Percentiles rank a stretch among this genome's conserved stretches.
These are phyloP conservation scores for Zeuzera pyrina DNA, from an alignment of 2,888 invertebrate genomes.

Conservation along the genomic window DNA sequence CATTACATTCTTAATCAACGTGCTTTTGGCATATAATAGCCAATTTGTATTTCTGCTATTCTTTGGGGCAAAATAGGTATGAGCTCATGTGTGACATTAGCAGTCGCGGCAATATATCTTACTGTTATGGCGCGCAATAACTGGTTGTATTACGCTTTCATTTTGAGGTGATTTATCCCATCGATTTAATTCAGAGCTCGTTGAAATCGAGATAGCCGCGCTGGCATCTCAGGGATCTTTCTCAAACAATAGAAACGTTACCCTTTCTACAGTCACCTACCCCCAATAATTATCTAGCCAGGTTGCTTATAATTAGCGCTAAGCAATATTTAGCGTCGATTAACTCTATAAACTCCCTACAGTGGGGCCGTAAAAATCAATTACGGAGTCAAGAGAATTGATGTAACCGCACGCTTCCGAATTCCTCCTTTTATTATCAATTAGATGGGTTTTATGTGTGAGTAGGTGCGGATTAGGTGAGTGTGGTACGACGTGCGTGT, in stretches of 20 bases:
- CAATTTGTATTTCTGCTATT: no score
- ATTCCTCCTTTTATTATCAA: slow-evolving; percentile 68
- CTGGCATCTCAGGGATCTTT: neutral
- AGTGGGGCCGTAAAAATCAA: slow-evolving; percentile 63
- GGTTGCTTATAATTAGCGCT: slow-evolving; percentile 51
- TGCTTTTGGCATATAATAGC: no score
- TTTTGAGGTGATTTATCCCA: slow-evolving; percentile 18
- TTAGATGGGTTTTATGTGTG: slow-evolving; percentile 70
- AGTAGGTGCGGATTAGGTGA: slow-evolving; percentile 63
- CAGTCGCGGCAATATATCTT: no score
- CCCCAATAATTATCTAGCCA: slow-evolving; percentile 32
- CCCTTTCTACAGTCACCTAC: slow-evolving; percentile 26
- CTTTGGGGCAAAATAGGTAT: no score
- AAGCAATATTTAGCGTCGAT: slow-evolving; percentile 54
- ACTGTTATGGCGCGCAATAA: slow-evolving; percentile 19
- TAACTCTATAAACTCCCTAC: slow-evolving; percentile 50
- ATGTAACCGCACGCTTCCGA: slow-evolving; percentile 64
- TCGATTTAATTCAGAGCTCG: slow-evolving; percentile 12
- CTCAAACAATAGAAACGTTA: neutral
- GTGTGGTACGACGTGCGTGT: slow-evolving; percentile 60
- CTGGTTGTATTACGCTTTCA: slow-evolving; percentile 22
- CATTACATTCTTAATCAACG: no score
- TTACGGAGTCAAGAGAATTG: slow-evolving; percentile 48
- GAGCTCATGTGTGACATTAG: no score
- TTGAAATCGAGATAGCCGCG: slow-evolving; percentile 7